Conservation (phyloP, 2,113 vertebrate species). For the Spea bombifrons region DNA sequence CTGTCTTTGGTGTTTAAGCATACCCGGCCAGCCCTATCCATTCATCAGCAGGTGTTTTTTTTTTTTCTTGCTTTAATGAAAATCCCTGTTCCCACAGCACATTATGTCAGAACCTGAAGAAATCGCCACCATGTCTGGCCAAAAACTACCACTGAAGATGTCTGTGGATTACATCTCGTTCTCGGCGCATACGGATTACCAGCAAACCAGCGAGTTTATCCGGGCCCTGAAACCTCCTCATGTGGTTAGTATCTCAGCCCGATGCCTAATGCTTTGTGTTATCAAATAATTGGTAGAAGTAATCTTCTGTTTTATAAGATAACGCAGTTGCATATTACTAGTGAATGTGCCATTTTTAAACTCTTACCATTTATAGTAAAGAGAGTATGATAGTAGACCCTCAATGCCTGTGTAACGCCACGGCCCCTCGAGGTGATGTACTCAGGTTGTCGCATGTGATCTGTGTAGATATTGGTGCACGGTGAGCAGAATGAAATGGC, state of each 20-base stretch:
- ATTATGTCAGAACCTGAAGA: constrained; percentile 99
- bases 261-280: too few species aligned
- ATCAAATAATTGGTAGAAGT: too few species aligned
- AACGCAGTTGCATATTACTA: too few species aligned
- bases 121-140: constrained; percentile 97
- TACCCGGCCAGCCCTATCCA: too few species aligned
- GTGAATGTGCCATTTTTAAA: too few species aligned
- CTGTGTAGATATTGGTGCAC: constrained; percentile 84
- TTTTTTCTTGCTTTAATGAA: neutral
- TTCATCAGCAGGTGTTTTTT: too few species aligned
- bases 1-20: too few species aligned
- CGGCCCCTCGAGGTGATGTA: too few species aligned
- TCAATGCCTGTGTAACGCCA: too few species aligned
- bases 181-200: constrained; percentile 97
- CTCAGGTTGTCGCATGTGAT: neutral
- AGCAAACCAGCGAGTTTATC: constrained; percentile 98
- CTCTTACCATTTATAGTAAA: too few species aligned
- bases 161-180: constrained; percentile 99
- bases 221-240: constrained; percentile 94
- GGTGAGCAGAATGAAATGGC: constrained; percentile 99
- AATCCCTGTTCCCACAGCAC: constrained; percentile 68
- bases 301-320: too few species aligned
- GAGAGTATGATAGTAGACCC: too few species aligned
- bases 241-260: constrained; percentile 74
- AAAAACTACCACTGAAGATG: constrained; percentile 98